Evolutionary conservation across 2,888 invertebrate genomes (phyloP).

Genomic region (Ectemnius lituratus): DNA sequence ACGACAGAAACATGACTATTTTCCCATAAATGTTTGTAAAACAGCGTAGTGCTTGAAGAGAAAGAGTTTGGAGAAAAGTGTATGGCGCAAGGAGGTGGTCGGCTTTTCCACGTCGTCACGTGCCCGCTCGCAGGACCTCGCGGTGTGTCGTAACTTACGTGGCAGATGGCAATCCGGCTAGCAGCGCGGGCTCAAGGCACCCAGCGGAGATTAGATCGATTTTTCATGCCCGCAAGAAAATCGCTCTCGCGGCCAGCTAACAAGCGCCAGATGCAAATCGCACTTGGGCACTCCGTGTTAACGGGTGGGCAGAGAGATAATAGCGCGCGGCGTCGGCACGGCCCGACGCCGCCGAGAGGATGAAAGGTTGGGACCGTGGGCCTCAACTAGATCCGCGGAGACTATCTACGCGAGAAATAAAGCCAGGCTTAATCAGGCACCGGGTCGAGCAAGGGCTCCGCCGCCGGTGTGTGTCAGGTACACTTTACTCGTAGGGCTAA

Average conservation of each 20-base stretch:
- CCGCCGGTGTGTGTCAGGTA: too few species aligned
- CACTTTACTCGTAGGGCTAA: constrained; percentile 11
- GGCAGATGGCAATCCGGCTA: constrained; percentile 67
- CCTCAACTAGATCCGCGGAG: constrained; percentile 41
- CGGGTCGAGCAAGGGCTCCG: constrained; percentile 1
- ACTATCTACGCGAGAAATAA: constrained; percentile 31
- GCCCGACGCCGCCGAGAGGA: constrained; percentile 18
- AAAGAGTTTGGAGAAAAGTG: constrained; percentile 25
- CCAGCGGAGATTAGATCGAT: constrained; percentile 71
- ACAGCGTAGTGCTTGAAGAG: constrained; percentile 5
- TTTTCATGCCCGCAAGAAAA: constrained; percentile 71
- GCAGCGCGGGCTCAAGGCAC: constrained; percentile 52
- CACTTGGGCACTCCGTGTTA: constrained; percentile 39
- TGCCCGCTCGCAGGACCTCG: constrained; percentile 27
- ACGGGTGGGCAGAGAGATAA: constrained; percentile 33
- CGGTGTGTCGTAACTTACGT: constrained; percentile 66
- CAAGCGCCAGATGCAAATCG: constrained; percentile 74
- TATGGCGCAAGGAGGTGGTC: constrained; percentile 29
- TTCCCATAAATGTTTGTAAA: constrained; percentile 15
- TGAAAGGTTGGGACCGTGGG: constrained; percentile 12
- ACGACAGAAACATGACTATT: too few species aligned
- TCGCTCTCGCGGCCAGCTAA: constrained; percentile 63
- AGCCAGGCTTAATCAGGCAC: constrained; percentile 10
- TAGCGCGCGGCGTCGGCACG: constrained; percentile 9
- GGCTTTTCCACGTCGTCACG: constrained; percentile 39